phyloP scores from a whole-genome alignment of 1,140 invertebrate species.

The Dysdera silvatica region DNA sequence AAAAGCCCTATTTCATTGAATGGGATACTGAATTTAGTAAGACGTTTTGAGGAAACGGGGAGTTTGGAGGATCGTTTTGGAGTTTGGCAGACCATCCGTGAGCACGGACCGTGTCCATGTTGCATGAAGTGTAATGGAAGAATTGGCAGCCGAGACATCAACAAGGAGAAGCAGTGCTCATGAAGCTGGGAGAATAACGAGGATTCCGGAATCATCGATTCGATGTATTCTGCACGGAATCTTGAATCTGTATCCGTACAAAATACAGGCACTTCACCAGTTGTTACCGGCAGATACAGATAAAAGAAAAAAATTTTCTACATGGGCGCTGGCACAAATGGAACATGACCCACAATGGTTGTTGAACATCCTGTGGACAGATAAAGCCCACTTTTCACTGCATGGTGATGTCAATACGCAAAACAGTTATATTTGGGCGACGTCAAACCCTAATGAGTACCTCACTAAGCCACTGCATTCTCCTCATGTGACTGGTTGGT shows the following conservation, averaged over 20 bases:
- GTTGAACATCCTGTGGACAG: too few relatives aligned
- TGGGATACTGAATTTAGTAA: background rate
- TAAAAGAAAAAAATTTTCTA: background rate
- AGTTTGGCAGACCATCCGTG: background rate
- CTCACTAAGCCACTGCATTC: too few relatives aligned
- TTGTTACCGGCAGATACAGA: background rate
- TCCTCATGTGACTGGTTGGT: too few relatives aligned
- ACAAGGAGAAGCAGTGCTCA: background rate
- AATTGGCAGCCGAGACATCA: background rate
- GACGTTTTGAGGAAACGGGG: background rate
- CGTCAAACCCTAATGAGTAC: too few relatives aligned
- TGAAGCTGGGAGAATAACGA: background rate
- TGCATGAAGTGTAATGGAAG: background rate
- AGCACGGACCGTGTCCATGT: background rate
- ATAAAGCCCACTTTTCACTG: too few relatives aligned
- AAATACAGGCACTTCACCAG: background rate
- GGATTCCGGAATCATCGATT: background rate
- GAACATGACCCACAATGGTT: too few relatives aligned
- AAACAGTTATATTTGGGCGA: too few relatives aligned
- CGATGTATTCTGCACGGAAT: background rate
- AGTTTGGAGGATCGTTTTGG: background rate
- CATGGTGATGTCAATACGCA: too few relatives aligned
- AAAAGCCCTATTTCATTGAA: background rate
- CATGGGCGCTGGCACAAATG: background rate
- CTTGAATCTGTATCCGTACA: background rate